Evolutionary conservation across 1,140 invertebrate genomes (phyloP).

Genomic region (Pollicipes pollicipes): DNA sequence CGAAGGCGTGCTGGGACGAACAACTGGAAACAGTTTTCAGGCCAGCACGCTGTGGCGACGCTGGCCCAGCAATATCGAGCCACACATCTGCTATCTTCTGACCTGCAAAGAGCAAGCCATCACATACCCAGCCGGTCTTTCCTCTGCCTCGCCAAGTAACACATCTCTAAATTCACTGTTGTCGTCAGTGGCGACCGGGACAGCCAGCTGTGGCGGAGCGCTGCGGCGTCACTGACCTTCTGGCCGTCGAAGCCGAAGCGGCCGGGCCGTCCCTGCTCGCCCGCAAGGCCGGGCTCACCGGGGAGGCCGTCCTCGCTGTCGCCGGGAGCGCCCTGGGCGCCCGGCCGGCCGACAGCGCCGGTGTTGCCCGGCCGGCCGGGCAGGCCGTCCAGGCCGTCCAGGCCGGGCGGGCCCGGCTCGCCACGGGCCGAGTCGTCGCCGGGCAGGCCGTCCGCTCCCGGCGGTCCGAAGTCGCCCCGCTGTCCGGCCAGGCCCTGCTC

Average conservation of each 20-base stretch:
- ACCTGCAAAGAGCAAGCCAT: no score
- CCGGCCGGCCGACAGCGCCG: slow-evolving; percentile 19
- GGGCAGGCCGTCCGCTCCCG: slow-evolving; percentile 43
- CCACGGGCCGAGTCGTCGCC: slow-evolving; percentile 16
- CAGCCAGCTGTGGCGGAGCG: no score
- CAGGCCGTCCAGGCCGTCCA: slow-evolving; percentile 15
- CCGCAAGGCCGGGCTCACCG: slow-evolving; percentile 28
- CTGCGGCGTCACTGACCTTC: no score
- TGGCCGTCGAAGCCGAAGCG: slow-evolving; percentile 16
- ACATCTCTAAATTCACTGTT: no score
- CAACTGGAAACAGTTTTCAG: no score
- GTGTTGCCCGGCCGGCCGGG: slow-evolving; percentile 12
- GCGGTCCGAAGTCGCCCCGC: slow-evolving; percentile 22
- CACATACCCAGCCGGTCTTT: no score
- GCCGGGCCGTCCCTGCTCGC: slow-evolving; percentile 20
- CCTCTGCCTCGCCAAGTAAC: no score
- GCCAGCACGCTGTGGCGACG: no score
- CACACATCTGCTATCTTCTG: no score
- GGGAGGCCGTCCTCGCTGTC: slow-evolving; percentile 37
- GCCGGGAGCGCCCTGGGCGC: slow-evolving; percentile 23
- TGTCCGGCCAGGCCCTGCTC: slow-evolving; percentile 40
- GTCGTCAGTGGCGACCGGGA: no score
- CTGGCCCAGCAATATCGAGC: no score
- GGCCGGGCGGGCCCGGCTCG: slow-evolving; percentile 10
- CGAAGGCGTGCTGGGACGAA: no score